phyloP scores from a whole-genome alignment of 2,888 invertebrate genomes.

The Lypha dubia region DNA sequence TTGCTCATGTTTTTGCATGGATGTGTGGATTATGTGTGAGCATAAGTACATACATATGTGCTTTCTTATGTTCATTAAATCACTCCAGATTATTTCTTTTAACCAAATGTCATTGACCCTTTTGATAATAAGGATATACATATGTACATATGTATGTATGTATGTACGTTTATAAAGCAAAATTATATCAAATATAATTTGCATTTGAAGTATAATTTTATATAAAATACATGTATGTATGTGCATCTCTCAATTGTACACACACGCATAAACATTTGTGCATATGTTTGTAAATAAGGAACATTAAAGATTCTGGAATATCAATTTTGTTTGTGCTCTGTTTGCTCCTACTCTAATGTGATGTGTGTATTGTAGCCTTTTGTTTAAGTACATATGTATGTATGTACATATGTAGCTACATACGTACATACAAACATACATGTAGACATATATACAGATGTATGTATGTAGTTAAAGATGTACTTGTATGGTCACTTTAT shows the following conservation, averaged over 20 bases:
- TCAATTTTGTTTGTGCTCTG: constrained; percentile 45
- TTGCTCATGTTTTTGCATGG: too few relatives aligned
- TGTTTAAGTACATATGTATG: constrained; percentile 14
- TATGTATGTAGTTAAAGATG: constrained; percentile 1
- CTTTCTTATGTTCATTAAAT: neutral
- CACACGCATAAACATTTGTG: neutral
- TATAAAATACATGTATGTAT: constrained; percentile 36
- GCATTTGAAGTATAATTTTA: constrained; percentile 61
- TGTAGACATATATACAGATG: neutral
- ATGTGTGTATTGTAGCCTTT: neutral
- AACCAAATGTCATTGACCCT: constrained; percentile 54
- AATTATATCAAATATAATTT: constrained; percentile 70
- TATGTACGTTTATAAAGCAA: constrained; percentile 15
- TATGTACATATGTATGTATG: neutral
- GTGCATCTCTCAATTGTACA: neutral
- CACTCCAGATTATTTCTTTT: constrained; percentile 40
- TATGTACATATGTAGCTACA: constrained; percentile 26
- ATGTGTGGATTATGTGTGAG: neutral
- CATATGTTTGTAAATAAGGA: constrained; percentile 2
- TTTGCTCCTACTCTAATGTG: constrained; percentile 26
- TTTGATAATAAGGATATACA: constrained; percentile 18
- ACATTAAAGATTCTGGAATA: constrained; percentile 54
- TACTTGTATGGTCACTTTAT: constrained; percentile 44
- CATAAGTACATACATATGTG: neutral
- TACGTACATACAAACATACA: too few relatives aligned